Evolutionary conservation across 2,888 invertebrate species (phyloP).

Genomic region (Protodeltote pygarga): DNA sequence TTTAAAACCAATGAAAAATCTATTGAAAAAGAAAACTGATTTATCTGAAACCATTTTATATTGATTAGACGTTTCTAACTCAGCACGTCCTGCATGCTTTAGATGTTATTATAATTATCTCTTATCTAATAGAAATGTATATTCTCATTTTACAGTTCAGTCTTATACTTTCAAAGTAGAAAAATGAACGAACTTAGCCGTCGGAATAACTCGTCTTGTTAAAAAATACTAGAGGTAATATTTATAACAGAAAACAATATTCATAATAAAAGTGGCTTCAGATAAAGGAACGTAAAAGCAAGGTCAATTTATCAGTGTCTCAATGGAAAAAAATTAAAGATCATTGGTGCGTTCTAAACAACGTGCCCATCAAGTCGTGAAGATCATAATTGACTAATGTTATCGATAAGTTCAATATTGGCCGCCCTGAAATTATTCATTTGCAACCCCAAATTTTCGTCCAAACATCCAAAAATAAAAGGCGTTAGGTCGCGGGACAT

Average conservation of each 20-base stretch:
- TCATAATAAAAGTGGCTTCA: conserved; percentile 23
- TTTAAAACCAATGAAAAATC: conserved; percentile 79
- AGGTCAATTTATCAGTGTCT: background rate
- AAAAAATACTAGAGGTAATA: conserved; percentile 38
- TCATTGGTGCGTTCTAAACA: background rate
- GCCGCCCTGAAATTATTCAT: too few relatives aligned
- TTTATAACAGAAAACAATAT: conserved; percentile 48
- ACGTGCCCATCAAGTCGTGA: too few relatives aligned
- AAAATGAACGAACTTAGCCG: conserved; percentile 55
- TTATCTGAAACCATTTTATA: conserved; percentile 38
- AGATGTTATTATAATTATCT: background rate
- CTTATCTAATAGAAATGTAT: conserved; percentile 47
- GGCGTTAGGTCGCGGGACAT: too few relatives aligned
- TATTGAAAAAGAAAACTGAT: conserved; percentile 39
- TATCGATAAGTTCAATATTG: too few relatives aligned
- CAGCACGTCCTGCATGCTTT: conserved; percentile 74
- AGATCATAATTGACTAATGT: too few relatives aligned
- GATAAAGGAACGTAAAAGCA: conserved; percentile 6
- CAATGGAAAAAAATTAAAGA: conserved; percentile 3
- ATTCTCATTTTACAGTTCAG: conserved; percentile 59
- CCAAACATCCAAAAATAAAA: conserved; percentile 1
- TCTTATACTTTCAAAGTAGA: conserved; percentile 66
- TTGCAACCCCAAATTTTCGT: too few relatives aligned
- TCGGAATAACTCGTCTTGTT: conserved; percentile 31
- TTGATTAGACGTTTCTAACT: conserved; percentile 40